Percentiles rank a stretch among this genome's conserved stretches.
Evolutionary conservation across 2,113 vertebrate genomes (phyloP).

Genomic region (Todiramphus chloris): DNA sequence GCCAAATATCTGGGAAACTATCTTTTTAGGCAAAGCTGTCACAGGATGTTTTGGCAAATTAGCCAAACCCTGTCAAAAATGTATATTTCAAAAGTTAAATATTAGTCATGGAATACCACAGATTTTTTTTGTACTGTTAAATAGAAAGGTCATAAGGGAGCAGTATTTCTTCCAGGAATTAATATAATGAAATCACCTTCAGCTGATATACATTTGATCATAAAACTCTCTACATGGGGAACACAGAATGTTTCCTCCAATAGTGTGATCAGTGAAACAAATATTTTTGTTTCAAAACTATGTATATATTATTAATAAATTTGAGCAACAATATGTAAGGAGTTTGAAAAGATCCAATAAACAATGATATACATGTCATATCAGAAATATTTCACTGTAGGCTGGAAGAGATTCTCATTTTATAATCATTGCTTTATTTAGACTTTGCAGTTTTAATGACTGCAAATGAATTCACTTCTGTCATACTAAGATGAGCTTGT

Average conservation of each 20-base stretch:
- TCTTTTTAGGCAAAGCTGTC: slow-evolving; percentile 23
- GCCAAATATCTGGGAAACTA: background rate
- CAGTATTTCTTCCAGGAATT: background rate
- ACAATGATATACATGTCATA: background rate
- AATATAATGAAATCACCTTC: background rate
- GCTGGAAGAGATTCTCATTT: background rate
- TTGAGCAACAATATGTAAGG: background rate
- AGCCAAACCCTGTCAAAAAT: background rate
- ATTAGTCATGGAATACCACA: background rate
- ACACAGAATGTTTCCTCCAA: background rate
- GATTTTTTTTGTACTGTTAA: background rate
- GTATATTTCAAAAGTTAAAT: background rate
- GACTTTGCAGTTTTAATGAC: background rate
- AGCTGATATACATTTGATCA: background rate
- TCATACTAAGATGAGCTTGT: background rate
- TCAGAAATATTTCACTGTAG: background rate
- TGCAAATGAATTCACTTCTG: background rate
- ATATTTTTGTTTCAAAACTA: background rate
- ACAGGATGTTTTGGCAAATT: background rate
- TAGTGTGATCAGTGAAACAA: background rate
- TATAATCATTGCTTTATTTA: background rate
- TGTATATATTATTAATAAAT: background rate
- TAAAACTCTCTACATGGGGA: background rate
- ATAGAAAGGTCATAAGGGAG: background rate
- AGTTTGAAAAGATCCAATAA: background rate